Percentiles rank a stretch among this genome's conserved stretches.
Conservation (phyloP, 2,888 invertebrate genomes). For the Dugesia japonica region DNA sequence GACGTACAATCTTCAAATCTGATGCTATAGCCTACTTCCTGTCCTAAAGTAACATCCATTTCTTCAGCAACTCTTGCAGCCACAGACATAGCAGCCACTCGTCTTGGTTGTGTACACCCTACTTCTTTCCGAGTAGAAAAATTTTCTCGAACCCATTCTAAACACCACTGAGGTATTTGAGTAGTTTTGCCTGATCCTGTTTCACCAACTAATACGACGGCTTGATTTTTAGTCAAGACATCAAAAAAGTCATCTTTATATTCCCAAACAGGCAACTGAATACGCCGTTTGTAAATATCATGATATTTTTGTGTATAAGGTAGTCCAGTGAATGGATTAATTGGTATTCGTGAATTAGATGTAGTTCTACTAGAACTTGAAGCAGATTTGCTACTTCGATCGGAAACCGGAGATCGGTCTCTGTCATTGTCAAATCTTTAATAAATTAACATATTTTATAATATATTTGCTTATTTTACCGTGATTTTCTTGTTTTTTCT, state of each 20-base stretch:
- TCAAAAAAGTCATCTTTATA: constrained; percentile 89
- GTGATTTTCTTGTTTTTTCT: neutral
- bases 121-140: constrained; percentile 57
- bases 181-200: constrained; percentile 89
- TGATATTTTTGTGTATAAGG: constrained; percentile 75
- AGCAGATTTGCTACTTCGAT: neutral
- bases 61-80: constrained; percentile 96
- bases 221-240: constrained; percentile 74
- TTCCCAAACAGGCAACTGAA: constrained; percentile 86
- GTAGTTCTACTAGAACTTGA: neutral
- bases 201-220: constrained; percentile 87
- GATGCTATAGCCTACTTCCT: constrained; percentile 85
- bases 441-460: too few species aligned
- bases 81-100: constrained; percentile 98
- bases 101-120: constrained; percentile 83
- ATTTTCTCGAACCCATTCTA: constrained; percentile 47
- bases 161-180: constrained; percentile 79
- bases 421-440: constrained; percentile 25
- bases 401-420: constrained; percentile 23
- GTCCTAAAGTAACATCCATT: constrained; percentile 82
- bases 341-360: neutral
- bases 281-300: constrained; percentile 66
- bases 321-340: constrained; percentile 52
- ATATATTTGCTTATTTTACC: neutral
- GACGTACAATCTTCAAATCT: constrained; percentile 97